Evolutionary conservation across 2,888 invertebrate genomes (phyloP).

Genomic region (Pantelozetes paolii): DNA sequence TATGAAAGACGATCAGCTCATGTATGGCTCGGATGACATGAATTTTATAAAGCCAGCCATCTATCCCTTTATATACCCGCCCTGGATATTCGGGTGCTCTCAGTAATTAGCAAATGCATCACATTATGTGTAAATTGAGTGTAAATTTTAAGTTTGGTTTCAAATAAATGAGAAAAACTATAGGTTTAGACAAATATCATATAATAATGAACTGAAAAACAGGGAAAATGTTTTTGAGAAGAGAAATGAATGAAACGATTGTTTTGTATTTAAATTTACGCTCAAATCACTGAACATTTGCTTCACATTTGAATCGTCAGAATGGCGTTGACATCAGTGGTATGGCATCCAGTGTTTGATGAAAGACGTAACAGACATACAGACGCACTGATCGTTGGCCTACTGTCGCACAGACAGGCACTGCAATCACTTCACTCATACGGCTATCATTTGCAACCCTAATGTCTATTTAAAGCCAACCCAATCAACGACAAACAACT

Average conservation of each 20-base stretch:
- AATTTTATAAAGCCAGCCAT: constrained; percentile 16
- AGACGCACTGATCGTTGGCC: not conserved
- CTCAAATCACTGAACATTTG: not conserved
- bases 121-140: constrained; percentile 1
- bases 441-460: not conserved
- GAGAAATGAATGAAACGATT: constrained; percentile 4
- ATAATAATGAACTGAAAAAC: not conserved
- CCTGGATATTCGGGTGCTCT: constrained; percentile 30
- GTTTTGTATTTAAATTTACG: not conserved
- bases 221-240: not conserved
- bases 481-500: constrained; percentile 24
- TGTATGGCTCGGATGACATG: constrained; percentile 51
- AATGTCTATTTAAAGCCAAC: constrained; percentile 26
- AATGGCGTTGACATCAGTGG: constrained; percentile 20
- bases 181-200: not conserved
- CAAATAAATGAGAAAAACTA: constrained; percentile 10
- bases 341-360: not conserved
- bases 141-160: not conserved
- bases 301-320: not conserved
- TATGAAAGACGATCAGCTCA: constrained; percentile 69
- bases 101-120: not conserved
- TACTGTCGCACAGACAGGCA: not conserved
- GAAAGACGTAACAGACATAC: not conserved
- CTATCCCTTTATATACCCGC: constrained; percentile 14
- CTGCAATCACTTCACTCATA: not conserved